A percentile compares a stretch with the other conserved stretches of the same genome.
phyloP scores from a whole-genome alignment of 2,797 vertebrate genomes.

The Dendrocincla fuliginosa region DNA sequence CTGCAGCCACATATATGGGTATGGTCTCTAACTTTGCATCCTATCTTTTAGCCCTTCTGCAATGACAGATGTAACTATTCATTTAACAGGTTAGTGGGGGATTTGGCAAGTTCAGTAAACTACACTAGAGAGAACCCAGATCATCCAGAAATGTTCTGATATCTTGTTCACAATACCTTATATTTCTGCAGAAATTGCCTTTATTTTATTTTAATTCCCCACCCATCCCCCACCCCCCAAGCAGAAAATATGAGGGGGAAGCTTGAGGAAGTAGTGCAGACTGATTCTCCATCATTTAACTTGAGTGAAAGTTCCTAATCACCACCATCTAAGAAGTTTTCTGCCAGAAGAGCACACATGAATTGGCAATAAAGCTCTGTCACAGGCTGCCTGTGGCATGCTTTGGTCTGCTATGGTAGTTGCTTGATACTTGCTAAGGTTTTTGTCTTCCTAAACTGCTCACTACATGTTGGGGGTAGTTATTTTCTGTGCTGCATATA shows the following conservation, averaged over 20 bases:
- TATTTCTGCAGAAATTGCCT: neutral
- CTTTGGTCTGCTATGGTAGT: rapidly evolving
- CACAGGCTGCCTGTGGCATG: neutral
- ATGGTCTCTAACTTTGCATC: neutral
- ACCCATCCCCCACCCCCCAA: rapidly evolving
- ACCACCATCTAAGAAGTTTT: neutral
- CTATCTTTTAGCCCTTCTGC: neutral
- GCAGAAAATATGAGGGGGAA: rapidly evolving
- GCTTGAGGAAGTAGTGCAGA: rapidly evolving
- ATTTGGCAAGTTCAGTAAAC: neutral
- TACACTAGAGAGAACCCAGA: neutral
- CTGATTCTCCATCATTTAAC: neutral
- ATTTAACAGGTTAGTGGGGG: neutral
- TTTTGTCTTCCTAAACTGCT: neutral
- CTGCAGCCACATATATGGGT: neutral
- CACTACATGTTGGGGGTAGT: rapidly evolving
- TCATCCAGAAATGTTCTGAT: neutral
- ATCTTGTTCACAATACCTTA: neutral
- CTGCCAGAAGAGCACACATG: neutral
- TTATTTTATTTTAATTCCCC: neutral
- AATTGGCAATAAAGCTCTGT: neutral
- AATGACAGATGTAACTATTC: neutral
- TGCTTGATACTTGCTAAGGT: neutral
- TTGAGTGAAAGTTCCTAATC: neutral
- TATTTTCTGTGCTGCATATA: neutral